Evolutionary conservation across 2,797 vertebrate species (phyloP).

Genomic region (Huso huso): DNA sequence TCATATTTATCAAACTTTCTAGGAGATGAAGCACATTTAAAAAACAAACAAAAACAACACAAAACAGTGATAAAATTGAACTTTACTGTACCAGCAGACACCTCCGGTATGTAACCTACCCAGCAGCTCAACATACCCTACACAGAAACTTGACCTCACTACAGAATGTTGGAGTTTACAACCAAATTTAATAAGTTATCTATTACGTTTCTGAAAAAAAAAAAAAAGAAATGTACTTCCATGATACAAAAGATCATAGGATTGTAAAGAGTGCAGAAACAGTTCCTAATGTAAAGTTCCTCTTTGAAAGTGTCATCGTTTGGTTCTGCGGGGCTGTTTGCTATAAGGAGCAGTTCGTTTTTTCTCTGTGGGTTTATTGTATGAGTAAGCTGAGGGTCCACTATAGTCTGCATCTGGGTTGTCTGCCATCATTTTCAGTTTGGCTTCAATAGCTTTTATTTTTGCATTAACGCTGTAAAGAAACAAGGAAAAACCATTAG

Average conservation of each 20-base stretch:
- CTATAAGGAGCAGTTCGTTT: constrained; percentile 88
- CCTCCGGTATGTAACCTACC: neutral
- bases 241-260: constrained; percentile 1
- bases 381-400: constrained; percentile 79
- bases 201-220: constrained; percentile 9
- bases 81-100: constrained; percentile 3
- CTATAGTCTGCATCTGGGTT: constrained; percentile 84
- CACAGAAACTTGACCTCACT: constrained; percentile 15
- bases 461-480: constrained; percentile 79
- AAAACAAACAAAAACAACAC: constrained; percentile 7
- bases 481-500: constrained; percentile 16
- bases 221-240: constrained; percentile 1
- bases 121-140: neutral
- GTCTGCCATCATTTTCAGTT: constrained; percentile 98
- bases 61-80: constrained; percentile 9
- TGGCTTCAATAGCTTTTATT: constrained; percentile 95
- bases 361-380: constrained; percentile 89
- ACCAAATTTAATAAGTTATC: neutral
- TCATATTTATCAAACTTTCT: constrained; percentile 13
- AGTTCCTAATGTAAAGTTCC: constrained; percentile 2
- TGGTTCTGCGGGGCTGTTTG: constrained; percentile 63
- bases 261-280: neutral
- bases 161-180: constrained; percentile 5
- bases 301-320: constrained; percentile 49
- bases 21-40: constrained; percentile 7